Evolutionary conservation across 2,888 invertebrate genomes (phyloP).

Genomic region (Drosophila buzzatii): DNA sequence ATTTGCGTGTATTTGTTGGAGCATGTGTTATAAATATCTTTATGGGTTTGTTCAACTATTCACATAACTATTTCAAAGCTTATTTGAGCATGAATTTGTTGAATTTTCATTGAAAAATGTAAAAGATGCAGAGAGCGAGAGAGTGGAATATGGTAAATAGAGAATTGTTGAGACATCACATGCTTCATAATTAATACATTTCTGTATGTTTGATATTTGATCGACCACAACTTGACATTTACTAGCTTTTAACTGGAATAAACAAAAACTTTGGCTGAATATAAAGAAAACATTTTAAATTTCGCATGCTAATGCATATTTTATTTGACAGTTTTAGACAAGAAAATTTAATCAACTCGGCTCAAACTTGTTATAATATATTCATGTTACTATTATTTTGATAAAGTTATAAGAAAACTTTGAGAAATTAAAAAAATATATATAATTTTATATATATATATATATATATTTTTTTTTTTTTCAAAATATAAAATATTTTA

Average conservation of each 20-base stretch:
- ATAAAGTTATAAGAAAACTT: background rate
- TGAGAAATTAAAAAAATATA: no score
- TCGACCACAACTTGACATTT: background rate
- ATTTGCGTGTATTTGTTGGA: background rate
- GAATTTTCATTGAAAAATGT: background rate
- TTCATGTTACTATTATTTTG: background rate
- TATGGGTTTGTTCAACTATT: background rate
- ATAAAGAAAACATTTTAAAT: background rate
- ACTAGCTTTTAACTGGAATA: background rate
- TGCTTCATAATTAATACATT: background rate
- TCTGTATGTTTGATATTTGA: background rate
- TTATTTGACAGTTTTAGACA: background rate
- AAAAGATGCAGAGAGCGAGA: background rate
- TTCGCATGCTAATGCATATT: constrained; percentile 1
- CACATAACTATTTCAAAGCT: background rate
- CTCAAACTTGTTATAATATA: background rate
- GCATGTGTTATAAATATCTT: background rate
- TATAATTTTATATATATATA: no score
- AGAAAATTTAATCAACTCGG: background rate
- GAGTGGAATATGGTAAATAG: background rate
- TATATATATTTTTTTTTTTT: no score
- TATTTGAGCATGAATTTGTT: background rate
- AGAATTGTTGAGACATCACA: background rate
- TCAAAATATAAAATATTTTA: background rate
- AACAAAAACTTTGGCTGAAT: background rate